A percentile compares a stretch with the other conserved stretches of the same genome.
Conservation (phyloP, 2,888 invertebrate genomes). For the Lamellibrachia columna region DNA sequence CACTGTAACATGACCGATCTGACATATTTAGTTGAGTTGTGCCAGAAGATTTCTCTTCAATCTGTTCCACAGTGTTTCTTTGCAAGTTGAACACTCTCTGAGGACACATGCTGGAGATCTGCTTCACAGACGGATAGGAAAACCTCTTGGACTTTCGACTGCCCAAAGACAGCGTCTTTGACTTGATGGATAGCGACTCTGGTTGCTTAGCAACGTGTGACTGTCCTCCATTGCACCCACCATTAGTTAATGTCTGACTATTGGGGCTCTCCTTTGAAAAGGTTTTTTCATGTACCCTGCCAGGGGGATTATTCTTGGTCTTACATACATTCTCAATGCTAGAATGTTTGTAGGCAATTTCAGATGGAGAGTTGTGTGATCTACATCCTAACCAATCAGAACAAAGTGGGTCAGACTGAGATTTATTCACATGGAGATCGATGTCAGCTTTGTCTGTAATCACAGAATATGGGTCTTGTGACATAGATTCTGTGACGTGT, state of each 20-base stretch:
- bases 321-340: not conserved
- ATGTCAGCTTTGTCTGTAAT: not conserved
- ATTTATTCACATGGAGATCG: not conserved
- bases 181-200: not conserved
- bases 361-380: not conserved
- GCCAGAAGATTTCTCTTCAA: not conserved
- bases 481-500: not conserved
- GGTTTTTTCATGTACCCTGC: not conserved
- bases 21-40: not conserved
- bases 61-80: not conserved
- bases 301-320: not conserved
- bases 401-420: not conserved
- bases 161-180: not conserved
- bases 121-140: not conserved
- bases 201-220: conserved; percentile 1
- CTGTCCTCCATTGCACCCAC: not conserved
- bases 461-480: not conserved
- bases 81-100: not conserved
- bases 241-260: not conserved
- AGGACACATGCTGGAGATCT: not conserved
- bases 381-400: not conserved
- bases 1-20: not conserved
- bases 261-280: not conserved
- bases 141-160: not conserved
- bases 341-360: not conserved